phyloP scores from a whole-genome alignment of 64 coral and sea anemone genomes.

The Porites lutea region DNA sequence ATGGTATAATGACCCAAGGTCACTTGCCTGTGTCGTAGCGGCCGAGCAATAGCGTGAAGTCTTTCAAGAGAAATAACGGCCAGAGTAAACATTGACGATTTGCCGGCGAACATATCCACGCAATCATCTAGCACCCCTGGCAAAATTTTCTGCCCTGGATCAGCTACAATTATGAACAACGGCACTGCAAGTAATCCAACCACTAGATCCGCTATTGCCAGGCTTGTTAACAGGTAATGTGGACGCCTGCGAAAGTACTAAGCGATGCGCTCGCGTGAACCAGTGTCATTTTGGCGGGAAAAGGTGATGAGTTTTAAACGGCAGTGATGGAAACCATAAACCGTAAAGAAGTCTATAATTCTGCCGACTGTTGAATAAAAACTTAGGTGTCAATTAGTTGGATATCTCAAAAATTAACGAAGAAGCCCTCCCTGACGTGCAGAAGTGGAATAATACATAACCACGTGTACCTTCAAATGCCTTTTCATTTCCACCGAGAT shows the following conservation, averaged over 20 bases:
- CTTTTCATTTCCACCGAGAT: too few species aligned
- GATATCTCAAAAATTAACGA: too few species aligned
- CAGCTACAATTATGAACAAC: not conserved
- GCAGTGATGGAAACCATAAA: too few species aligned
- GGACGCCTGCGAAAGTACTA: not conserved
- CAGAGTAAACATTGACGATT: constrained; percentile 18
- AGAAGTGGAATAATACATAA: too few species aligned
- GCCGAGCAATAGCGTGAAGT: constrained; percentile 18
- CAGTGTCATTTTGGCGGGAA: too few species aligned
- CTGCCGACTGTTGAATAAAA: too few species aligned
- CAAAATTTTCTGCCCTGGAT: not conserved
- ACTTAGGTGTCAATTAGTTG: too few species aligned
- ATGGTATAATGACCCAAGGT: not conserved
- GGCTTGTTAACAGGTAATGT: not conserved
- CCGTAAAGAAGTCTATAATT: too few species aligned
- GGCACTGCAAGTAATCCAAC: constrained; percentile 30
- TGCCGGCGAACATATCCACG: constrained; percentile 13
- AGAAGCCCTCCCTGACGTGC: too few species aligned
- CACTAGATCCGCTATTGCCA: constrained; percentile 11
- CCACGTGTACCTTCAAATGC: too few species aligned
- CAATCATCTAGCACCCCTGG: not conserved
- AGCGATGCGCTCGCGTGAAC: too few species aligned
- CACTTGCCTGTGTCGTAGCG: not conserved
- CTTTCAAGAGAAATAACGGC: constrained; percentile 53
- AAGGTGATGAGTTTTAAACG: too few species aligned